Evolutionary conservation across 1,140 invertebrate species (phyloP).

Genomic region (Ladona fulva): DNA sequence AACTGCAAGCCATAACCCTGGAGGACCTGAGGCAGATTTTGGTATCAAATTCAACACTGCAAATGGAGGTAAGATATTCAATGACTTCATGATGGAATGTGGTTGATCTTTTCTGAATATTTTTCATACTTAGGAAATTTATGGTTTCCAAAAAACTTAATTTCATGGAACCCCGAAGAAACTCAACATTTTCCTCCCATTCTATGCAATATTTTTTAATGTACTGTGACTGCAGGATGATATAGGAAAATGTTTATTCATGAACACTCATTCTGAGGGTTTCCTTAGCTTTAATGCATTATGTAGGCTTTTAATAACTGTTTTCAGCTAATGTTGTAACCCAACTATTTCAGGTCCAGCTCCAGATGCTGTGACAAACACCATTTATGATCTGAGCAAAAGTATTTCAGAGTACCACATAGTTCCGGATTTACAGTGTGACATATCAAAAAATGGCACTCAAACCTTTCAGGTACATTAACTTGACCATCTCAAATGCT

Average conservation of each 20-base stretch:
- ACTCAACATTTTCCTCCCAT: too few species aligned
- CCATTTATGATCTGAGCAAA: conserved; percentile 77
- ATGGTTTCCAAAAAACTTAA: background rate
- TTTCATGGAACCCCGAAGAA: background rate
- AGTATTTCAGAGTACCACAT: conserved; percentile 72
- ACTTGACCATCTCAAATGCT: too few species aligned
- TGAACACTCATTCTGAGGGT: too few species aligned
- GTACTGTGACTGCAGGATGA: background rate
- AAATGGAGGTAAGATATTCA: conserved; percentile 66
- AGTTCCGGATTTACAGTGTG: conserved; percentile 62
- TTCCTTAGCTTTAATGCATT: too few species aligned
- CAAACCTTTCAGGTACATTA: conserved; percentile 43
- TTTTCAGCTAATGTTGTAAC: too few species aligned
- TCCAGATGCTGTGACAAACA: conserved; percentile 80
- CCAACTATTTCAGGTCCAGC: conserved; percentile 56
- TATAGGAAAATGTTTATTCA: too few species aligned
- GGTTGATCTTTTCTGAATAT: background rate
- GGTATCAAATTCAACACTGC: conserved; percentile 97
- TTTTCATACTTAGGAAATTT: background rate
- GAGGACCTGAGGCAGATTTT: conserved; percentile 94
- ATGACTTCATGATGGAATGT: conserved; percentile 15
- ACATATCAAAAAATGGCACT: conserved; percentile 61
- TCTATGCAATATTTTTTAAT: conserved; percentile 21
- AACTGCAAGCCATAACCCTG: conserved; percentile 98
- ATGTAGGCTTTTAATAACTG: too few species aligned